Percentiles rank a stretch among this genome's conserved stretches.
Conservation (phyloP, 1,140 invertebrate species). For the Grapholita molesta region DNA sequence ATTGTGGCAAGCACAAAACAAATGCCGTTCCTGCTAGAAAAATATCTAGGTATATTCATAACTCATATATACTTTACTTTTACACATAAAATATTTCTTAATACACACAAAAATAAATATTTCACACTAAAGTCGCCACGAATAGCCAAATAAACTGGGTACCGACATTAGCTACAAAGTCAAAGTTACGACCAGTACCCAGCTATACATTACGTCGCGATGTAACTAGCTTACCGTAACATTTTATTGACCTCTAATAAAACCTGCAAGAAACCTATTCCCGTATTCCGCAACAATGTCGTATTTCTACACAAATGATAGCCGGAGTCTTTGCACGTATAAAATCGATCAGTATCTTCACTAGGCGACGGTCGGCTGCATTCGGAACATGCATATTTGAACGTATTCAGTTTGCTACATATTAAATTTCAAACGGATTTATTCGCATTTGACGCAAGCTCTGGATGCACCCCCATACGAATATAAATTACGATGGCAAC, state of each 20-base stretch:
- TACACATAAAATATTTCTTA: not conserved
- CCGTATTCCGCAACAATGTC: not conserved
- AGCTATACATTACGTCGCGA: not conserved
- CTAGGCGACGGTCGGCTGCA: constrained; percentile 27
- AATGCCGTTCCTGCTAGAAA: too few relatives aligned
- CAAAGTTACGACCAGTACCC: not conserved
- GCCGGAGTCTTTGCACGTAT: constrained; percentile 7
- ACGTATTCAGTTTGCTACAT: constrained; percentile 45
- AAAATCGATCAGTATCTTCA: constrained; percentile 17
- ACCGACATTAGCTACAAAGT: not conserved
- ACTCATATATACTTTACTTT: not conserved
- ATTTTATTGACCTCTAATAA: constrained; percentile 16
- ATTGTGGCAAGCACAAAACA: too few relatives aligned
- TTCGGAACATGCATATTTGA: constrained; percentile 39
- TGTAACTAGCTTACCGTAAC: not conserved
- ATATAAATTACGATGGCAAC: constrained; percentile 28
- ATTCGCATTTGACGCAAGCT: constrained; percentile 39
- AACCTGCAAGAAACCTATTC: constrained; percentile 10
- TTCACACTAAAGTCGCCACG: not conserved
- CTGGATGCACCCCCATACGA: constrained; percentile 26
- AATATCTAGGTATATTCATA: too few relatives aligned
- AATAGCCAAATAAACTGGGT: not conserved
- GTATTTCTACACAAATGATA: constrained; percentile 15
- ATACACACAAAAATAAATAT: not conserved
- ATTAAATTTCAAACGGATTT: constrained; percentile 68